phyloP scores from a whole-genome alignment of 2,113 vertebrate genomes.

The Pelecanus crispus region DNA sequence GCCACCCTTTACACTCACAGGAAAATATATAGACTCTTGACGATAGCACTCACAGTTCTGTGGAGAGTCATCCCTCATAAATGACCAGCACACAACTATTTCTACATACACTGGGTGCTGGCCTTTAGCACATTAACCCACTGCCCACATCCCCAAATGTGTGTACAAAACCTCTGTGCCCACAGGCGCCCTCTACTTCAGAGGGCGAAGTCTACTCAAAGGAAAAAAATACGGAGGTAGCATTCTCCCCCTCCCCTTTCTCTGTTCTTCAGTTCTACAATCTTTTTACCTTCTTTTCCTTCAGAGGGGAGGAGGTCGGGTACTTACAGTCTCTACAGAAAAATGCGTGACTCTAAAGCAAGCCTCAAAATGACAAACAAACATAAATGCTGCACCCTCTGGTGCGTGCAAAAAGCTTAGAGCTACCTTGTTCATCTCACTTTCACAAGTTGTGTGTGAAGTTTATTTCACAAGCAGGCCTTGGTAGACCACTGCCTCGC shows the following conservation, averaged over 20 bases:
- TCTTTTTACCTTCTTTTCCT: neutral
- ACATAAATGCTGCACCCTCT: neutral
- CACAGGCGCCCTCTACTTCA: neutral
- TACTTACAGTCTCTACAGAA: neutral
- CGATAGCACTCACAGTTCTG: neutral
- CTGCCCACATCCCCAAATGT: rapidly evolving
- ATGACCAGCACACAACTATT: neutral
- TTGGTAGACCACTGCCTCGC: neutral
- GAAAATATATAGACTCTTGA: neutral
- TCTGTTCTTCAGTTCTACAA: neutral
- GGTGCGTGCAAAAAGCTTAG: neutral
- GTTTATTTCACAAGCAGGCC: neutral
- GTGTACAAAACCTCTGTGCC: neutral
- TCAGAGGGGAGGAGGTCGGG: rapidly evolving
- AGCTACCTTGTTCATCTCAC: neutral
- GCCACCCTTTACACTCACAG: neutral
- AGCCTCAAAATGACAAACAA: neutral
- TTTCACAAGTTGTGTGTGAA: neutral
- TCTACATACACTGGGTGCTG: neutral
- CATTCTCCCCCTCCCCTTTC: neutral
- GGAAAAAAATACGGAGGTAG: neutral
- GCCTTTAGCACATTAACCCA: neutral
- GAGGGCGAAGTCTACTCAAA: too few species aligned
- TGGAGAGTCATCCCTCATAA: neutral
- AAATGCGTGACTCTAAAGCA: neutral